phyloP scores from a whole-genome alignment of 1,140 invertebrate species.

The Sogatella furcifera region DNA sequence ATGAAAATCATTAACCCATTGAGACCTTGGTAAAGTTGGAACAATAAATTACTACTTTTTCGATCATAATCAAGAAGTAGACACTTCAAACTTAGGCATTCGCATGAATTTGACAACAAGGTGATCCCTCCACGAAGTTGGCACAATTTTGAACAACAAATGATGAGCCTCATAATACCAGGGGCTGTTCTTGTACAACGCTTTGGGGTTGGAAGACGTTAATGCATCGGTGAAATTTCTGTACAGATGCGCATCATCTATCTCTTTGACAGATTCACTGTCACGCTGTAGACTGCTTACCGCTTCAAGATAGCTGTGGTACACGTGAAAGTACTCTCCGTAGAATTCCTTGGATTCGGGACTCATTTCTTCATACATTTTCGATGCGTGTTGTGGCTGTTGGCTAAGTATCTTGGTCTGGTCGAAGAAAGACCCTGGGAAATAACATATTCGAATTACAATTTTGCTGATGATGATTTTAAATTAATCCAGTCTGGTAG shows the following conservation, averaged over 20 bases:
- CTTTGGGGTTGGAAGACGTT: conserved; percentile 35
- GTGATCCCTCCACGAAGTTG: conserved; percentile 38
- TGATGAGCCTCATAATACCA: conserved; percentile 40
- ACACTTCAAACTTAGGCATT: conserved; percentile 31
- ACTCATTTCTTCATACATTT: conserved; percentile 40
- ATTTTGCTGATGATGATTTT: neutral
- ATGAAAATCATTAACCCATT: too few species aligned
- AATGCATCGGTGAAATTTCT: conserved; percentile 40
- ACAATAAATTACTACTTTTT: too few species aligned
- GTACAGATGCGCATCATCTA: conserved; percentile 38
- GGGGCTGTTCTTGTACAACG: conserved; percentile 42
- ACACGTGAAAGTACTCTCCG: conserved; percentile 41
- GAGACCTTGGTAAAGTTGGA: too few species aligned
- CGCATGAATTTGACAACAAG: conserved; percentile 40
- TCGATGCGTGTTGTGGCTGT: conserved; percentile 38
- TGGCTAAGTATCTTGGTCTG: conserved; percentile 43
- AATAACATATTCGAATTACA: too few species aligned
- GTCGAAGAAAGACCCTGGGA: conserved; percentile 39
- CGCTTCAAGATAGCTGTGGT: conserved; percentile 30
- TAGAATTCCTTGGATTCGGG: conserved; percentile 40
- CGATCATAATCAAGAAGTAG: neutral
- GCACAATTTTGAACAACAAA: conserved; percentile 37
- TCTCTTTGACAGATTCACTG: conserved; percentile 26
- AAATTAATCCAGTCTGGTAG: too few species aligned
- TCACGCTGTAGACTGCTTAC: conserved; percentile 28